Percentiles rank a stretch among this genome's conserved stretches.
phyloP scores from a whole-genome alignment of 2,888 invertebrate species.

The Uloborus plumipes region DNA sequence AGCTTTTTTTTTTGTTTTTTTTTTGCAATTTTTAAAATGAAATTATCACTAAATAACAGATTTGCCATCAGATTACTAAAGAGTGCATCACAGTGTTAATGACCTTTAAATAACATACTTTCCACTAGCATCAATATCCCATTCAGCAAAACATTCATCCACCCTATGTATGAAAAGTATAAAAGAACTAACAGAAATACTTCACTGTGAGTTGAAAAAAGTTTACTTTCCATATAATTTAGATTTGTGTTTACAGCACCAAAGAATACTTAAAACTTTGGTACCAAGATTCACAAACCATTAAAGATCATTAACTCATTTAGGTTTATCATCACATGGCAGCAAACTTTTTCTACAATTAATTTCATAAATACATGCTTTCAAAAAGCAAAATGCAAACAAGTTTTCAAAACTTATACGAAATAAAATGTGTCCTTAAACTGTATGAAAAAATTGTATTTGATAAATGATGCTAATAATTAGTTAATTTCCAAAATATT shows the following conservation, averaged over 20 bases:
- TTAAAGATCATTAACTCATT: constrained; percentile 42
- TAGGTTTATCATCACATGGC: constrained; percentile 60
- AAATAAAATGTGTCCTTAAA: too few species aligned
- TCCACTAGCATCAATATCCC: neutral
- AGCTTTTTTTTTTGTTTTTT: too few species aligned
- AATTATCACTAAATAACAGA: constrained; percentile 68
- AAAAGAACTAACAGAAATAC: constrained; percentile 18
- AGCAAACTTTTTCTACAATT: too few species aligned
- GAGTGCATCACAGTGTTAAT: constrained; percentile 62
- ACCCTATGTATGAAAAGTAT: constrained; percentile 22
- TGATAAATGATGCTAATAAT: too few species aligned
- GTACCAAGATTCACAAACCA: constrained; percentile 63
- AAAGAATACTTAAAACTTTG: constrained; percentile 15
- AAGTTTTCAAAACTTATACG: too few species aligned
- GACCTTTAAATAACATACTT: constrained; percentile 5
- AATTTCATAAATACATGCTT: too few species aligned
- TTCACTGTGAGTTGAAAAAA: neutral
- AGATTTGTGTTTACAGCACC: constrained; percentile 55
- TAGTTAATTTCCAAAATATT: too few species aligned
- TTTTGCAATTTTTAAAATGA: too few species aligned
- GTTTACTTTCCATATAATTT: constrained; percentile 13
- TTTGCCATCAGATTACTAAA: constrained; percentile 71
- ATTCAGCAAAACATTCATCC: constrained; percentile 8
- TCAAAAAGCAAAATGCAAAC: too few species aligned
- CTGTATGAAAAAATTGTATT: too few species aligned